Conservation (phyloP, 2,113 vertebrate species). For the Irena cyanogastra region DNA sequence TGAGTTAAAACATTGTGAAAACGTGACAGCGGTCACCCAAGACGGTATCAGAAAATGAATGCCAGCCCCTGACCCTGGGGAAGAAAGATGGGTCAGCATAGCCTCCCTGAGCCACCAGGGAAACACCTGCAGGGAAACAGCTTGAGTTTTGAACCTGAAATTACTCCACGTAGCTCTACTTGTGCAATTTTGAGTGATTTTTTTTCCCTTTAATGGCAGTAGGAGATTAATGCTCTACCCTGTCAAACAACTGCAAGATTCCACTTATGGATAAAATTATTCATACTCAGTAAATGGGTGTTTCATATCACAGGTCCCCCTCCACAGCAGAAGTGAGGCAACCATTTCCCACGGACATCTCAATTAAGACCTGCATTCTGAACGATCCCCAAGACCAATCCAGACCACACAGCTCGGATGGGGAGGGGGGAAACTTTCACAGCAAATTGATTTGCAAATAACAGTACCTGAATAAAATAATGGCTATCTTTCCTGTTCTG, state of each 20-base stretch:
- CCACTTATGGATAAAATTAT: not conserved
- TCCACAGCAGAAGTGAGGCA: not conserved
- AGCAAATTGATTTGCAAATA: not conserved
- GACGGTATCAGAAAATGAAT: rapidly evolving
- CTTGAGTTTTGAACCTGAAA: not conserved
- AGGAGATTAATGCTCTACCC: not conserved
- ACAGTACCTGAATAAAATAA: too few relatives aligned
- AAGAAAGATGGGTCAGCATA: not conserved
- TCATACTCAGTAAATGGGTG: not conserved
- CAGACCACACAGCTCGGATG: not conserved
- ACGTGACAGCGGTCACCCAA: not conserved
- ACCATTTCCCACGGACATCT: not conserved
- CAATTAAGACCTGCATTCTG: not conserved
- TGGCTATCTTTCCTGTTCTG: not conserved
- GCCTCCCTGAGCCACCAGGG: not conserved
- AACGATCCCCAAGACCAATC: not conserved
- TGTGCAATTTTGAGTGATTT: not conserved
- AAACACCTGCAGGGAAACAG: not conserved
- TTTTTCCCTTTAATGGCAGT: not conserved
- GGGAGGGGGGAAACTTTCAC: not conserved
- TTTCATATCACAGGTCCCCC: not conserved
- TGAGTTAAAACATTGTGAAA: not conserved
- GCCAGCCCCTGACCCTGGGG: not conserved
- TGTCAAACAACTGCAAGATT: not conserved
- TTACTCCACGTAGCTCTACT: not conserved